Base-by-base conservation (phyloP, 2,797 vertebrate species). In the Phalloptychus januarius region DNA sequence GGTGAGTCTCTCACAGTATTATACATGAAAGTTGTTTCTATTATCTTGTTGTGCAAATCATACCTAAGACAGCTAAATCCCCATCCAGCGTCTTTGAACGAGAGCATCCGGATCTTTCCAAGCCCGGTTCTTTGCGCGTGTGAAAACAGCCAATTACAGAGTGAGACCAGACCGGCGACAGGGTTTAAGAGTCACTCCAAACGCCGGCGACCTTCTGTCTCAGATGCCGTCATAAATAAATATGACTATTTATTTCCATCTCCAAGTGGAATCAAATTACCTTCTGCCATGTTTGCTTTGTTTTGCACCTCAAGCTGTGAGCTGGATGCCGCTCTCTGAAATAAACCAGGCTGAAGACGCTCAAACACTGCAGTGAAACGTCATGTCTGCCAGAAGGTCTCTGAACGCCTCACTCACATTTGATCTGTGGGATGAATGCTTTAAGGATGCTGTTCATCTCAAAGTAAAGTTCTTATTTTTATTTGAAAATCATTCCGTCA, bases 71-170 rank as follows among this genome's bases (percentile, higher is more conserved):
- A 58, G 75, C 52, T 54, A 79, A 88, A 81, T 83, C 83, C 78
- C 23, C 76, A 58, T 31, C 75, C 77, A 69, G 45, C 71, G 28
- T 28, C 72, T 65, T 52, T 74, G 76, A 72, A 58, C 31, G 75
- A 5, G 13, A 74, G 71, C 38, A 75, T 80, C 79, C 75, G 71
- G 80, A 86, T 81, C 54, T 2, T 71, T 75, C 73, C 72, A 52
- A 52, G 42, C 71, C 58, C 23, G 76, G 45, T 69, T 75, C 20
- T 45, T 33, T 75, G 58, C 81, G 75, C n/a, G 46, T 76, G 75
- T 78, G 78, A 87, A 92, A 94, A 91, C 83, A 91, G 84, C 89
- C 92, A 94, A 93, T 94, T 92, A 93, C 74, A 7, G 74, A 70
- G 28, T 75, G 72, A 65, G 79, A 46, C 74, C 45, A 75, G 71